Evolutionary conservation across 1,140 invertebrate species (phyloP).

Genomic region (Drosophila kohkoa): DNA sequence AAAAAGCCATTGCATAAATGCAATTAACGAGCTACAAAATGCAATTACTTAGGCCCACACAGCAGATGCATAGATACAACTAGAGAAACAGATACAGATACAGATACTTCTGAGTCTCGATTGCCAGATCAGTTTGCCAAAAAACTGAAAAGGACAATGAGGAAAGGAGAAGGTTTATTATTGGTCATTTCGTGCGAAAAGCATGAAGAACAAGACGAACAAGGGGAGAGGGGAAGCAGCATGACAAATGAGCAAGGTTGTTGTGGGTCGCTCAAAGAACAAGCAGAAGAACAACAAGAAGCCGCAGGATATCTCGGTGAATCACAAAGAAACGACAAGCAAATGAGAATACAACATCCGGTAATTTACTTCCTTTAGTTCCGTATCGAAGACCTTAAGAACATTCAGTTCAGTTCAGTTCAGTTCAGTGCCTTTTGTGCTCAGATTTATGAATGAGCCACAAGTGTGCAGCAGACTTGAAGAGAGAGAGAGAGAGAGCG

Average conservation of each 20-base stretch:
- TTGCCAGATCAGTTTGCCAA: slow-evolving; percentile 55
- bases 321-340: slow-evolving; percentile 78
- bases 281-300: slow-evolving; percentile 50
- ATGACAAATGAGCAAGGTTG: slow-evolving; percentile 70
- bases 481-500: slow-evolving; percentile 5
- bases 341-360: slow-evolving; percentile 84
- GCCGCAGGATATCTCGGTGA: slow-evolving; percentile 77
- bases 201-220: slow-evolving; percentile 6
- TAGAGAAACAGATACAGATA: background rate
- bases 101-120: slow-evolving; percentile 8
- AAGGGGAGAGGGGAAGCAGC: slow-evolving; percentile 12
- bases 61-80: background rate
- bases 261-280: slow-evolving; percentile 32
- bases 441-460: slow-evolving; percentile 74
- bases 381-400: slow-evolving; percentile 60
- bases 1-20: slow-evolving; percentile 72
- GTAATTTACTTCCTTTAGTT: slow-evolving; percentile 84
- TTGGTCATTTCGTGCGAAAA: slow-evolving; percentile 73
- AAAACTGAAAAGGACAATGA: slow-evolving; percentile 10
- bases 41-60: slow-evolving; percentile 26
- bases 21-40: slow-evolving; percentile 68
- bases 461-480: slow-evolving; percentile 30
- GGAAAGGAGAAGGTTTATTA: slow-evolving; percentile 52
- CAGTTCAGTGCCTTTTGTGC: slow-evolving; percentile 53
- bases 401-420: slow-evolving; percentile 40